These are phyloP conservation scores for Leptoclinus maculatus DNA, from an alignment of 2,797 vertebrate species.

Conservation along the genomic window DNA sequence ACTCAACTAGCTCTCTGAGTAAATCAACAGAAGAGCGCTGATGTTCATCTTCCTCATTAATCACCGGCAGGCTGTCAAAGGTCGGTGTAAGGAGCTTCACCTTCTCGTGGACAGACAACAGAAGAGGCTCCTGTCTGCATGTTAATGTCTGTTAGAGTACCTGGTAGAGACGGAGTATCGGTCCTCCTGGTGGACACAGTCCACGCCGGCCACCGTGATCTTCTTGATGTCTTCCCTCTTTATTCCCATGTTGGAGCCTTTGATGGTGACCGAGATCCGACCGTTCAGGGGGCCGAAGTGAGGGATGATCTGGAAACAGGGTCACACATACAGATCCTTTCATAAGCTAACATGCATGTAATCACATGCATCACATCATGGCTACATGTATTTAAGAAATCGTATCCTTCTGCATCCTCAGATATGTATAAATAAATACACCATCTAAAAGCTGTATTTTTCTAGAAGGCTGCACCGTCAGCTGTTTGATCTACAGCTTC, in stretches of 20 bases:
- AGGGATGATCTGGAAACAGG: constrained; percentile 87
- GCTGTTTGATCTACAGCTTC: background rate
- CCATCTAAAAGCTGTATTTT: too few species aligned
- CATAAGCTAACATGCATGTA: too few species aligned
- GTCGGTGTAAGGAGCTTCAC: constrained; percentile 12
- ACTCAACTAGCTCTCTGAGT: too few species aligned
- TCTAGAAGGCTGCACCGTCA: too few species aligned
- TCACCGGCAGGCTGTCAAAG: background rate
- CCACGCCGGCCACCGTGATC: constrained; percentile 87
- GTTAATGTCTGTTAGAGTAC: constrained; percentile 68
- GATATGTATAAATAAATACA: too few species aligned
- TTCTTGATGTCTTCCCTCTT: constrained; percentile 87
- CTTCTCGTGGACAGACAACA: background rate
- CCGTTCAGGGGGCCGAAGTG: constrained; percentile 90
- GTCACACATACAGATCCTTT: background rate
- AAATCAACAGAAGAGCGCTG: background rate
- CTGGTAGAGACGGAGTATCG: constrained; percentile 92
- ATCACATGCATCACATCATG: too few species aligned
- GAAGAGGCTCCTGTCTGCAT: background rate
- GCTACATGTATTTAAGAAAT: background rate
- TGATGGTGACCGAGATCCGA: constrained; percentile 90
- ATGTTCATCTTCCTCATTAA: background rate
- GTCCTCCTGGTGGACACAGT: constrained; percentile 86
- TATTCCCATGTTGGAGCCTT: constrained; percentile 94
- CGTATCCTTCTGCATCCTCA: too few species aligned